A percentile compares a stretch with the other conserved stretches of the same genome.
Evolutionary conservation across 2,888 invertebrate species (phyloP).

Genomic region (Metacarcinus magister): DNA sequence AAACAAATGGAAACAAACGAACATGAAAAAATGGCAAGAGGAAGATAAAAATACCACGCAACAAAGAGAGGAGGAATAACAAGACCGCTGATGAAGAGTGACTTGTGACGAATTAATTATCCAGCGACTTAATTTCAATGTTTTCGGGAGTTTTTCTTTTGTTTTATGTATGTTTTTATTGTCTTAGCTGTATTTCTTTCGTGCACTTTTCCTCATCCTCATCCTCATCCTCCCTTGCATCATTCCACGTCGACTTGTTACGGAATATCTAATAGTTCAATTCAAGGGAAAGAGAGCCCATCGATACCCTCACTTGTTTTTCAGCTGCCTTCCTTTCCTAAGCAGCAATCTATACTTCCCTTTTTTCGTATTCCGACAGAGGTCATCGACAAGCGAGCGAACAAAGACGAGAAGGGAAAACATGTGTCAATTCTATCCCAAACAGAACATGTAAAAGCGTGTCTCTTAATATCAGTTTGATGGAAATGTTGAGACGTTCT

Average conservation of each 20-base stretch:
- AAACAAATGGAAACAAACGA: constrained; percentile 3
- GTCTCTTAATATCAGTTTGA: neutral
- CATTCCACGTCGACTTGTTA: neutral
- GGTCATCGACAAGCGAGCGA: neutral
- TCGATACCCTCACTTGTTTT: neutral
- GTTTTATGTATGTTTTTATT: neutral
- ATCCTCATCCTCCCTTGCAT: neutral
- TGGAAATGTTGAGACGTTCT: neutral
- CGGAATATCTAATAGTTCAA: neutral
- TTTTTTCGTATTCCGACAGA: neutral
- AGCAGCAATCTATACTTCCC: neutral
- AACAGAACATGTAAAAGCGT: neutral
- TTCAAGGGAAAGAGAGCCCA: neutral
- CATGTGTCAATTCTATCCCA: neutral
- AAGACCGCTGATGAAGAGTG: constrained; percentile 4
- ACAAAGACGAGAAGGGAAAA: neutral
- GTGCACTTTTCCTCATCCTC: neutral
- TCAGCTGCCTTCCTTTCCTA: neutral
- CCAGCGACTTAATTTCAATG: neutral
- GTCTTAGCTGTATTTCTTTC: neutral
- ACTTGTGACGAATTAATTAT: neutral
- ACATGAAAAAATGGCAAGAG: neutral
- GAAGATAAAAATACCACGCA: neutral
- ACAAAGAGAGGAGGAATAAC: neutral
- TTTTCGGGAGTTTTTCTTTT: neutral